phyloP scores from a whole-genome alignment of 2,888 invertebrate genomes.

The Clostera curtula region DNA sequence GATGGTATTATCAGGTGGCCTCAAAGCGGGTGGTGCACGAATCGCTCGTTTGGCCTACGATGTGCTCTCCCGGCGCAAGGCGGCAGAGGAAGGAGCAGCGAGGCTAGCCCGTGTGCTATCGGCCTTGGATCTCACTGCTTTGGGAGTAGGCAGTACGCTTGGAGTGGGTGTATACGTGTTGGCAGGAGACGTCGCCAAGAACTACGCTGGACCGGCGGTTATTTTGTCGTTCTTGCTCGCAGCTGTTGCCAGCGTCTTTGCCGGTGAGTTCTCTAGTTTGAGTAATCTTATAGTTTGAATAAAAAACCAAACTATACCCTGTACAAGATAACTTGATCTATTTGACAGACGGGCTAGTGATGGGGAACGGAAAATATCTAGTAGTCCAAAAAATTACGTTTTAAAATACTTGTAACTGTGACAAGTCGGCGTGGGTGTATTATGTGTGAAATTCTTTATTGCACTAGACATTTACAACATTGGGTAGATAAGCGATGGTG shows the following conservation, averaged over 20 bases:
- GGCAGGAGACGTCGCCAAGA: slow-evolving; percentile 88
- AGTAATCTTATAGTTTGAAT: too few relatives aligned
- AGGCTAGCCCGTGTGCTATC: slow-evolving; percentile 82
- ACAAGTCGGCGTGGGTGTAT: too few relatives aligned
- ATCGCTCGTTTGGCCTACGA: slow-evolving; percentile 47
- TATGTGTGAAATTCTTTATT: too few relatives aligned
- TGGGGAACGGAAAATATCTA: too few relatives aligned
- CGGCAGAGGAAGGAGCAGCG: slow-evolving; percentile 62
- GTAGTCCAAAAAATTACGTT: too few relatives aligned
- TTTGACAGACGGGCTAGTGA: too few relatives aligned
- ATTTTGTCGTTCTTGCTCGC: slow-evolving; percentile 91
- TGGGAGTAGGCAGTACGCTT: slow-evolving; percentile 88
- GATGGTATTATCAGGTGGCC: slow-evolving; percentile 58
- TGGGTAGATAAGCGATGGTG: too few relatives aligned
- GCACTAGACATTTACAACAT: too few relatives aligned
- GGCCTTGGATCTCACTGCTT: slow-evolving; percentile 87
- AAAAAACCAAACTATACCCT: too few relatives aligned
- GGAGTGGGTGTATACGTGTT: slow-evolving; percentile 95
- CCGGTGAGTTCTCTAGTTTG: slow-evolving; percentile 76
- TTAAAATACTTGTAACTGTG: too few relatives aligned
- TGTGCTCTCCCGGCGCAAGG: slow-evolving; percentile 60
- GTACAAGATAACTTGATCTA: too few relatives aligned
- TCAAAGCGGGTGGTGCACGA: slow-evolving; percentile 52
- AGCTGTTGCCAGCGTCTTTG: slow-evolving; percentile 91
- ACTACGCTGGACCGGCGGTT: slow-evolving; percentile 89